A percentile compares a stretch with the other conserved stretches of the same genome.
Evolutionary conservation across 2,113 vertebrate genomes (phyloP).

Genomic region (Herpailurus yagouaroundi): DNA sequence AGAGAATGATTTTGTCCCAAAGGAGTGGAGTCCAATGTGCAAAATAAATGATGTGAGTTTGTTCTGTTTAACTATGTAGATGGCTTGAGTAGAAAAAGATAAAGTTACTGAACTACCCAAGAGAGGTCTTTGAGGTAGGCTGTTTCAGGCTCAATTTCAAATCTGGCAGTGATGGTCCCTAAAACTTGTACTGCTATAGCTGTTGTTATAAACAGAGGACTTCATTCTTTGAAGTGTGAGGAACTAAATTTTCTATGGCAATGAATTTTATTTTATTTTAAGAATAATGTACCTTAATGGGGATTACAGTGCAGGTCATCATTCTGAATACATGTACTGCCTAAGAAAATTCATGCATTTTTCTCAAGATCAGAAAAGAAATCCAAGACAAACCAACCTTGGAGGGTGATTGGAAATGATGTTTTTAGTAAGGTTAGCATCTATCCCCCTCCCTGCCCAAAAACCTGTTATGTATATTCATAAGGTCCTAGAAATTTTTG

Average conservation of each 20-base stretch:
- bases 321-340: slow-evolving; percentile 9
- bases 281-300: not conserved
- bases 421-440: slow-evolving; percentile 24
- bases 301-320: not conserved
- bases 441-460: not conserved
- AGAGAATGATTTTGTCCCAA: slow-evolving; percentile 50
- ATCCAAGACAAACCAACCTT: slow-evolving; percentile 11
- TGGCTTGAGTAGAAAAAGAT: slow-evolving; percentile 23
- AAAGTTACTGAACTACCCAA: slow-evolving; percentile 45
- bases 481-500: not conserved
- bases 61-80: slow-evolving; percentile 29
- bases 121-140: slow-evolving; percentile 56
- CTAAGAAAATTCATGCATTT: not conserved
- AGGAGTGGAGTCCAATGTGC: slow-evolving; percentile 32
- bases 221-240: slow-evolving; percentile 57
- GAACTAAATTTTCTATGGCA: slow-evolving; percentile 21
- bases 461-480: slow-evolving; percentile 2
- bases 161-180: not conserved
- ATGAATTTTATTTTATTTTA: not conserved
- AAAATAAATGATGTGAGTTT: slow-evolving; percentile 51
- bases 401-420: not conserved
- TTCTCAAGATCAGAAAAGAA: not conserved
- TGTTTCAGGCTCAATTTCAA: slow-evolving; percentile 65
- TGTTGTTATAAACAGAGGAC: slow-evolving; percentile 33
- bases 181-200: not conserved